Evolutionary conservation across 1,140 invertebrate species (phyloP).

Genomic region (Hestina assimilis): DNA sequence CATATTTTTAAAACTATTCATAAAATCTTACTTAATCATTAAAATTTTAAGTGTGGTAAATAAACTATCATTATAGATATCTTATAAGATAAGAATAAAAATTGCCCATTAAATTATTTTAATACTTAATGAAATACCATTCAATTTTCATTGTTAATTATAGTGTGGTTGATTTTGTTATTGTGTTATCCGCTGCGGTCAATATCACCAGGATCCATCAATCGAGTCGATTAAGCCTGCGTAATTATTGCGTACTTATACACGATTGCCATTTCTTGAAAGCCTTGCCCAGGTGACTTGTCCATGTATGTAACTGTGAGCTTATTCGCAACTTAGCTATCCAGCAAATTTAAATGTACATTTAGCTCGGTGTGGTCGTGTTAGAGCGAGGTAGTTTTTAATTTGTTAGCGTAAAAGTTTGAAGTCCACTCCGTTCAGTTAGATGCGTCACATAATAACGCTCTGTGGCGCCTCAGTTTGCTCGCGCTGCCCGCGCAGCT

Average conservation of each 20-base stretch:
- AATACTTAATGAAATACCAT: background rate
- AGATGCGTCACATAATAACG: slow-evolving; percentile 64
- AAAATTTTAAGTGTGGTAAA: no score
- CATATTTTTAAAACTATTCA: no score
- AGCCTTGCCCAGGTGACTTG: slow-evolving; percentile 62
- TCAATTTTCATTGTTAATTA: background rate
- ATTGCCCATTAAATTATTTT: no score
- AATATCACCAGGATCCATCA: slow-evolving; percentile 36
- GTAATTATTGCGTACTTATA: slow-evolving; percentile 53
- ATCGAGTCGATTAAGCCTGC: slow-evolving; percentile 37
- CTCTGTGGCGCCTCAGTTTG: slow-evolving; percentile 67
- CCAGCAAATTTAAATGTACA: slow-evolving; percentile 42
- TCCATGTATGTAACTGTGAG: slow-evolving; percentile 60
- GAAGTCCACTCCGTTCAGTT: slow-evolving; percentile 63
- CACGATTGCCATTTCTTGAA: slow-evolving; percentile 57
- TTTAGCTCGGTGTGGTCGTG: background rate
- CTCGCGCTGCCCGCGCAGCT: slow-evolving; percentile 71
- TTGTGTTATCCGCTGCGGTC: slow-evolving; percentile 21
- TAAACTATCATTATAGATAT: no score
- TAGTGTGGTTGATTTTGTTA: slow-evolving; percentile 30
- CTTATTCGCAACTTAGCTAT: slow-evolving; percentile 64
- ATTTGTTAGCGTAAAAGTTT: slow-evolving; percentile 67
- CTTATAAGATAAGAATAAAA: no score
- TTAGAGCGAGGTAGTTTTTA: slow-evolving; percentile 35
- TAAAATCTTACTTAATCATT: no score